Percentiles rank a stretch among this genome's conserved stretches.
phyloP scores from a whole-genome alignment of 2,888 invertebrate species.

The Chirona hameri region DNA sequence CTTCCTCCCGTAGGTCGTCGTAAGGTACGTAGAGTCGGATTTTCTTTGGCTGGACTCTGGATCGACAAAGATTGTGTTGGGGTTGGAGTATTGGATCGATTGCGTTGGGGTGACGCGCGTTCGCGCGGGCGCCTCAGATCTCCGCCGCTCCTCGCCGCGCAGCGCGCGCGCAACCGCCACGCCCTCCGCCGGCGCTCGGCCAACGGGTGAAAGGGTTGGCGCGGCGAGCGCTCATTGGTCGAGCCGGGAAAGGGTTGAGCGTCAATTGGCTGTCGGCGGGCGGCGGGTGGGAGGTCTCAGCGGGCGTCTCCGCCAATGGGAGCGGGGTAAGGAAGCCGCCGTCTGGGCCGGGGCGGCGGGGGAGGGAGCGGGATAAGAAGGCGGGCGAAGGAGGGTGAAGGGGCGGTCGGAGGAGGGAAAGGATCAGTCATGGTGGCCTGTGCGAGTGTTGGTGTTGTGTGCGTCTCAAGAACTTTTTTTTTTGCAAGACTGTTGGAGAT shows the following conservation, averaged over 20 bases:
- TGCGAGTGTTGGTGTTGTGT: not conserved
- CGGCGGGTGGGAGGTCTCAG: not conserved
- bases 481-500: too few species aligned
- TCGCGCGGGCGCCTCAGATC: not conserved
- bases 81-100: too few species aligned
- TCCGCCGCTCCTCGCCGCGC: not conserved
- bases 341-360: not conserved
- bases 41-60: too few species aligned
- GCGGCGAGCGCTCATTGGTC: not conserved
- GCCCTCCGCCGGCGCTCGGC: not conserved
- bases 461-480: too few species aligned
- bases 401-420: not conserved
- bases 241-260: not conserved
- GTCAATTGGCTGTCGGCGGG: not conserved
- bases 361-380: not conserved
- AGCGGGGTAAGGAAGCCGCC: not conserved
- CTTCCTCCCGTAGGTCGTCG: too few species aligned
- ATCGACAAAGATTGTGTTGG: too few species aligned
- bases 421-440: not conserved
- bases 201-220: slow-evolving; percentile 1
- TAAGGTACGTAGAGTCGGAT: too few species aligned
- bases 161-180: not conserved
- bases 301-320: not conserved
- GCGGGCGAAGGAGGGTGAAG: not conserved
- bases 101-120: too few species aligned